These are phyloP conservation scores for Autographa pulchrina DNA, from an alignment of 2,888 invertebrate genomes.

Conservation along the genomic window DNA sequence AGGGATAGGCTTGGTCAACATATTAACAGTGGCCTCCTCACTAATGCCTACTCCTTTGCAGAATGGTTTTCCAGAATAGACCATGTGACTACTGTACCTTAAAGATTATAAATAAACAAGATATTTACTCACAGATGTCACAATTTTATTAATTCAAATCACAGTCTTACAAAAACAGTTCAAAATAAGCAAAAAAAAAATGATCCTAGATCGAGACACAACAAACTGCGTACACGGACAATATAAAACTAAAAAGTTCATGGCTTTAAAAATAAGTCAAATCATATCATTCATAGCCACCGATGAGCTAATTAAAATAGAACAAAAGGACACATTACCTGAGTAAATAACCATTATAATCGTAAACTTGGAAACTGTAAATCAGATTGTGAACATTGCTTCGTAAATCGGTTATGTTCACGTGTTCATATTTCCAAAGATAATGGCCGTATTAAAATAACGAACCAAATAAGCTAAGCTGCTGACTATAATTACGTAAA, in stretches of 20 bases:
- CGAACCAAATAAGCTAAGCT: conserved; percentile 21
- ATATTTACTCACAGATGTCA: conserved; percentile 41
- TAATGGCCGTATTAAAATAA: conserved; percentile 31
- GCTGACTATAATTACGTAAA: neutral
- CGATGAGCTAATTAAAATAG: conserved; percentile 50
- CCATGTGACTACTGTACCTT: neutral
- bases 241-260: conserved; percentile 36
- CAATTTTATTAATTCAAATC: conserved; percentile 41
- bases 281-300: conserved; percentile 27
- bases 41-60: no score
- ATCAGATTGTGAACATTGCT: conserved; percentile 21
- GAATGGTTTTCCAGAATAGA: no score
- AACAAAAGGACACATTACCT: conserved; percentile 57
- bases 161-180: conserved; percentile 8
- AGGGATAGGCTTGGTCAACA: no score
- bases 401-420: conserved; percentile 28
- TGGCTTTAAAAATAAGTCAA: conserved; percentile 22
- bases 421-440: conserved; percentile 29
- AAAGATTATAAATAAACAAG: conserved; percentile 10
- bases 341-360: conserved; percentile 58
- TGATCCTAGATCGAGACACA: conserved; percentile 13
- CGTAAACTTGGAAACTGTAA: conserved; percentile 33
- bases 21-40: no score
- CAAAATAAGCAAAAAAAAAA: conserved; percentile 10
- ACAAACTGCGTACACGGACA: conserved; percentile 23